These are phyloP conservation scores for Aotus griseimembra DNA, from an alignment of 2,797 vertebrate genomes.

Conservation along the genomic window DNA sequence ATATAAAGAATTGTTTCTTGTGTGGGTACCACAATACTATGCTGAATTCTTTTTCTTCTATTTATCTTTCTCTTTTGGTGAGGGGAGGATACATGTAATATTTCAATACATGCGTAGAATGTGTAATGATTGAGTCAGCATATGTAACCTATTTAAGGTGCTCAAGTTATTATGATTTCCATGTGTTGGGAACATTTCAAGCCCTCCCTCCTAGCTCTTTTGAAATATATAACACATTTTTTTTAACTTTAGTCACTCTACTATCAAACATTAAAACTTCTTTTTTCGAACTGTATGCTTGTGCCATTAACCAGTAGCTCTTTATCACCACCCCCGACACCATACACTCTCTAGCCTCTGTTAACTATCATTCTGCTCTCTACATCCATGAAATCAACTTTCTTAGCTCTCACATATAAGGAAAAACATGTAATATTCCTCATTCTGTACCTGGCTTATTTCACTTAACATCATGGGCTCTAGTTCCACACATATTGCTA, in stretches of 20 bases:
- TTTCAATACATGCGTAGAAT: neutral
- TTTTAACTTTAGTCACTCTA: neutral
- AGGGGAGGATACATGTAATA: too few relatives aligned
- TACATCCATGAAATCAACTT: neutral
- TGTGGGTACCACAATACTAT: neutral
- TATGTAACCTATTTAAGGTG: neutral
- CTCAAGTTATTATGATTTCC: neutral
- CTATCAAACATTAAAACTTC: neutral
- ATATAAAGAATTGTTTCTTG: neutral
- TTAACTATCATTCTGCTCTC: neutral
- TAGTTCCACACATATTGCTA: neutral
- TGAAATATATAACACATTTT: neutral
- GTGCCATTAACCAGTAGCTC: neutral
- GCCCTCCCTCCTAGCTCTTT: neutral
- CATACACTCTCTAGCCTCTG: neutral
- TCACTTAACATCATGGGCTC: neutral
- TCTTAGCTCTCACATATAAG: neutral
- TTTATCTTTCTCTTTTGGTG: neutral
- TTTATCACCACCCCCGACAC: neutral
- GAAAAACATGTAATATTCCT: too few relatives aligned
- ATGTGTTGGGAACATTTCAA: neutral
- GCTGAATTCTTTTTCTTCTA: neutral
- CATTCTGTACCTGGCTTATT: neutral
- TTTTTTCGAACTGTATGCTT: neutral
- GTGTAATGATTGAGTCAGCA: neutral